phyloP scores from a whole-genome alignment of 2,113 vertebrate species.

The Notiomystis cincta region DNA sequence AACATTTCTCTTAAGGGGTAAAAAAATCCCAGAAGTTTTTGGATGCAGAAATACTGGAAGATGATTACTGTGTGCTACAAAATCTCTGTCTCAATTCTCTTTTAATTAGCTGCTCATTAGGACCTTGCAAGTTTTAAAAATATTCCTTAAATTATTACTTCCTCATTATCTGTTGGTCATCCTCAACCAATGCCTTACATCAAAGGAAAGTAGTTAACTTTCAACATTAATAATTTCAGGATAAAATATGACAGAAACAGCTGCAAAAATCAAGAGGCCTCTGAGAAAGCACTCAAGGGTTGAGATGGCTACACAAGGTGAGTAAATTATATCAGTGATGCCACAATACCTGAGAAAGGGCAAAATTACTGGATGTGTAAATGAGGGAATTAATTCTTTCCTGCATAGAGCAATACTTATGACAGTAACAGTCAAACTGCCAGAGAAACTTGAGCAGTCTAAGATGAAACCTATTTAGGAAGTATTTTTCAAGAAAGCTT shows the following conservation, averaged over 20 bases:
- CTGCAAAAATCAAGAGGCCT: neutral
- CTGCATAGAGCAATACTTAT: neutral
- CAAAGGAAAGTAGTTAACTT: neutral
- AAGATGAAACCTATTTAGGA: neutral
- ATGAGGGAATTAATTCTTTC: neutral
- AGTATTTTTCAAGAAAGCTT: neutral
- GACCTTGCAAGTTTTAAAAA: neutral
- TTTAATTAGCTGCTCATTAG: neutral
- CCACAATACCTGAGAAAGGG: neutral
- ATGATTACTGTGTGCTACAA: neutral
- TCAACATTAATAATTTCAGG: neutral
- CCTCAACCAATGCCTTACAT: neutral
- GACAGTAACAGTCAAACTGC: neutral
- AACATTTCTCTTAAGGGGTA: neutral
- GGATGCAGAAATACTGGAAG: neutral
- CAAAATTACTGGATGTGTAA: neutral
- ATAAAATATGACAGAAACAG: neutral
- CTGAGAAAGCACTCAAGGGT: neutral
- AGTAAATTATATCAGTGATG: neutral
- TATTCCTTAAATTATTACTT: neutral
- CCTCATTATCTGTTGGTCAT: neutral
- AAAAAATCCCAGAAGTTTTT: rapidly evolving
- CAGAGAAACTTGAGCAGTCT: neutral
- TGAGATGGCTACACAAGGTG: neutral
- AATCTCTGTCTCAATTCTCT: rapidly evolving